Base-by-base conservation (phyloP, 2,797 vertebrate genomes). In the Sardinella longiceps region DNA sequence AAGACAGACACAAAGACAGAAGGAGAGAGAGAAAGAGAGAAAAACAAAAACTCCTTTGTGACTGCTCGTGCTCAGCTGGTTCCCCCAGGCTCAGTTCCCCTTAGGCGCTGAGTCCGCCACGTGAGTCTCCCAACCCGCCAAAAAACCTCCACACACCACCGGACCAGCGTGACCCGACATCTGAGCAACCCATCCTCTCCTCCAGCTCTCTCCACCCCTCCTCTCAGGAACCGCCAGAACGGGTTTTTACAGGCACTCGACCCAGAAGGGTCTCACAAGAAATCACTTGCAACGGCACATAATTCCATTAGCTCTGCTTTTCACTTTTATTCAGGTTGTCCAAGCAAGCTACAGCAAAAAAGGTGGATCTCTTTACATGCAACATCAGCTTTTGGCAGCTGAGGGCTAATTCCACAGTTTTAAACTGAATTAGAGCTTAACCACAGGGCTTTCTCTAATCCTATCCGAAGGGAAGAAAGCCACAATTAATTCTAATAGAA, bases 101-200 rank as follows among this genome's bases (percentile, higher is more conserved):
- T 18, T 18, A 77, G 70, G 56, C n/a, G 2, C 37, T 10, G 33
- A 39, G 15, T 43, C 70, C 18, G 70, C 70, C 70, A 23, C 20
- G 70, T 77, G 70, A 77, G 33, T 37, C 37, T 77, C 70, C 30
- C 6, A 33, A 3, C 30, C 30, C 18, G 70, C 70, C 70, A 77
- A n/a, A 77, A n/a, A 77, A 58, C 53, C 30, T 77, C 70, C 15
- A 43, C 70, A 77, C 33, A 39, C n/a, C n/a, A 77, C 70, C 25
- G 33, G 37, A 23, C 37, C 20, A 77, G 37, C 37, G 23, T 0
- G 30, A 33, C 66, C 60, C 25, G n/a, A 30, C 25, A 28, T 63
- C 60, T 74, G 30, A 37, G 66, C 30, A 74, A 74, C 11, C 28
- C 30, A 66, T 30, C 28, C 30, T 14, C 28, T 7, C 0, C 66